Base-by-base conservation (phyloP, 2,888 invertebrate genomes). In the Hoplodrina ambigua region DNA sequence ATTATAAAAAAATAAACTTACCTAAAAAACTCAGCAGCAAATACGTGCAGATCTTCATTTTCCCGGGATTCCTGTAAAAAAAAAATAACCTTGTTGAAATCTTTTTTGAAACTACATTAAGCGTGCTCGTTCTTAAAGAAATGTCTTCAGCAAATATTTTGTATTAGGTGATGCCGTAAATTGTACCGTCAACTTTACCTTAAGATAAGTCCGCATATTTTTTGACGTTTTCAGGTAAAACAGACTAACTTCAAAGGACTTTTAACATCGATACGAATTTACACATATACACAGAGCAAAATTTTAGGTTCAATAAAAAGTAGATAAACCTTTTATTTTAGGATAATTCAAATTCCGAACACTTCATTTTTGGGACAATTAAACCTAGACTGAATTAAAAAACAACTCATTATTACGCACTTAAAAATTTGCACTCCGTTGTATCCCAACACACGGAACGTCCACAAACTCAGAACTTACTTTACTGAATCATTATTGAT, bases 21-120 rank as follows among this genome's bases (percentile, higher is more conserved):
- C 95, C 95, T 89, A 95, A 92, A 91, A 94, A 94, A 93, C 94
- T 94, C 86, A 96, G 89, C 86, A 96, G 91, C 89, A 95, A 91
- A 87, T 94, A 94, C 91, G 92, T 91, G 90, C 90, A 94, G 88
- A 94, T 92, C 94, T 93, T 94, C 95, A 96, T 96, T 87, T 93
- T 95, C 87, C 87, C 87, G 82, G 88, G 87, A 88, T 92, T 91
- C 90, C 95, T 95, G 94, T 65, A 93, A 93, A 87, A 90, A 86
- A 90, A 87, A 88, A 88, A 6, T 52, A 30, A 50, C 49, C 59
- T 73, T 64, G 53, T 72, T 78, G 25, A 80, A 77, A 75, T 72
- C 50, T 85, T 80, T 69, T 73, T 73, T 56, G 60, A 69, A 75
- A 82, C 71, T 63, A 71, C 57, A 73, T 69, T 74, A 74, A 72